These are phyloP conservation scores for Urocitellus parryii DNA, from an alignment of 2,113 vertebrate species.

Conservation along the genomic window DNA sequence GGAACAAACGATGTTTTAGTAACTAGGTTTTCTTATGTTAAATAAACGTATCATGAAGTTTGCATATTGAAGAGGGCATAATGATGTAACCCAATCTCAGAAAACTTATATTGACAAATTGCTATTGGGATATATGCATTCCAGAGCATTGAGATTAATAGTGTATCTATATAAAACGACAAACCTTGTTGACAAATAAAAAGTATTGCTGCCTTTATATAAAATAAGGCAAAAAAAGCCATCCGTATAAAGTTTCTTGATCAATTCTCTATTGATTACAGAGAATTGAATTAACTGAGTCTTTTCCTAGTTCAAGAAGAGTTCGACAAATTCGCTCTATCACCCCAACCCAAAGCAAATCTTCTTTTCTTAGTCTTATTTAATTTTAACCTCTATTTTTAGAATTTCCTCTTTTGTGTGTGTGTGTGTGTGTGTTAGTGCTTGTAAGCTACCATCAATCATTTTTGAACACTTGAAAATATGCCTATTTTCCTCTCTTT, in stretches of 20 bases:
- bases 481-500: neutral
- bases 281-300: conserved; percentile 11
- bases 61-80: conserved; percentile 66
- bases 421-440: neutral
- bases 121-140: conserved; percentile 54
- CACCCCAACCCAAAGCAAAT: neutral
- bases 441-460: neutral
- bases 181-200: conserved; percentile 30
- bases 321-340: neutral
- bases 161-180: conserved; percentile 47
- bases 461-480: neutral
- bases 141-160: conserved; percentile 67
- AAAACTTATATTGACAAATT: conserved; percentile 69
- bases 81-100: conserved; percentile 64
- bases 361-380: conserved; percentile 31
- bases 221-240: conserved; percentile 49
- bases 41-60: conserved; percentile 73
- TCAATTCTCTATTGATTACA: conserved; percentile 36
- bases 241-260: conserved; percentile 33
- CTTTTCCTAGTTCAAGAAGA: conserved; percentile 18
- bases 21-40: conserved; percentile 71
- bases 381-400: neutral
- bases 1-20: conserved; percentile 57
- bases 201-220: conserved; percentile 50
- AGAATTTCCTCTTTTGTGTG: conserved; percentile 13